Evolutionary conservation across 2,113 vertebrate species (phyloP).

Genomic region (Aphelocoma coerulescens): DNA sequence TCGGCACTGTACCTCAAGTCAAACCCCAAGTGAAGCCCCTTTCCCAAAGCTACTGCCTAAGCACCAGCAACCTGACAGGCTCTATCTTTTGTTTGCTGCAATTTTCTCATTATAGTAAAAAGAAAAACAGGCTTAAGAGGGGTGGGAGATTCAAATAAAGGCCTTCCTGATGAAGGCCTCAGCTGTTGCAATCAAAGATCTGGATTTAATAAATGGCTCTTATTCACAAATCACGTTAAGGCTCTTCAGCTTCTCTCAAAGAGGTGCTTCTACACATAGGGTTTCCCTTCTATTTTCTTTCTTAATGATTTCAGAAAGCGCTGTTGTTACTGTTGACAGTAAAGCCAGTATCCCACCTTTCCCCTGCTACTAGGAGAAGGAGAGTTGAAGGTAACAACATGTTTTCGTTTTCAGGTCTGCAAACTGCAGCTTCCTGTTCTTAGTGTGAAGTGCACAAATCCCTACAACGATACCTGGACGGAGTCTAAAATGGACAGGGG

Average conservation of each 20-base stretch:
- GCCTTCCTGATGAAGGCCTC: constrained; percentile 66
- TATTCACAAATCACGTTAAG: constrained; percentile 93
- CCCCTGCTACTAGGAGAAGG: constrained; percentile 18
- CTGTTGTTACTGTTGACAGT: constrained; percentile 50
- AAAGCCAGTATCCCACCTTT: constrained; percentile 42
- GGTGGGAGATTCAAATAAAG: constrained; percentile 62
- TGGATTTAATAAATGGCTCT: constrained; percentile 89
- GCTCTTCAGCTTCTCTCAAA: constrained; percentile 84
- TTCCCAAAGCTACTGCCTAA: constrained; percentile 1
- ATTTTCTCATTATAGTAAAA: constrained; percentile 50
- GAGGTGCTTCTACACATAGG: constrained; percentile 72
- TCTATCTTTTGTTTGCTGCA: constrained; percentile 27
- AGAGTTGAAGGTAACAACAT: constrained; percentile 66
- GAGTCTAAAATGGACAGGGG: constrained; percentile 31
- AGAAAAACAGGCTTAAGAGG: constrained; percentile 9
- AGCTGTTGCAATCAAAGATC: constrained; percentile 75
- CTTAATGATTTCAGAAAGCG: constrained; percentile 52
- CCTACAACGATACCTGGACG: constrained; percentile 1
- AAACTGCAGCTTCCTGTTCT: constrained; percentile 41
- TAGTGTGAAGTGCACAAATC: constrained; percentile 34
- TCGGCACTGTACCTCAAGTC: neutral
- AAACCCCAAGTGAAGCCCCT: neutral
- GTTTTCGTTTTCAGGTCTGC: constrained; percentile 50
- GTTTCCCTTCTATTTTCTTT: constrained; percentile 61
- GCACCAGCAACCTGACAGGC: neutral